Conservation (phyloP, 2,797 vertebrate genomes). For the Silurus lanzhouensis region DNA sequence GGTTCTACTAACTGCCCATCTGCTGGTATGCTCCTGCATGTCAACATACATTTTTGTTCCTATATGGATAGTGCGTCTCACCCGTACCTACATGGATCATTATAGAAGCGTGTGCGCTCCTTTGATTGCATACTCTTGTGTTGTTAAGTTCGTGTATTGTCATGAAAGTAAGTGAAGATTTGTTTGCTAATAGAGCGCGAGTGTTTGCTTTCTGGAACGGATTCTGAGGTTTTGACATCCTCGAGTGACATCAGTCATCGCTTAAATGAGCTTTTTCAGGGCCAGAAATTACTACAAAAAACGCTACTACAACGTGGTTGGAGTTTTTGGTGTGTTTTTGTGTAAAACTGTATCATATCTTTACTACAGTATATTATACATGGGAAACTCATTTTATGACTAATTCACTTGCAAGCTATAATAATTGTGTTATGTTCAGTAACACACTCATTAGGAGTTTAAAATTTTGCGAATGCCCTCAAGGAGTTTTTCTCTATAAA, state of each 20-base stretch:
- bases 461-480: background rate
- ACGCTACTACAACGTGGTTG: constrained; percentile 46
- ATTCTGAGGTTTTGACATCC: constrained; percentile 4
- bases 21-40: constrained; percentile 14
- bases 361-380: background rate
- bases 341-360: background rate
- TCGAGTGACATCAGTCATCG: constrained; percentile 46
- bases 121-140: constrained; percentile 2
- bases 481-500: background rate
- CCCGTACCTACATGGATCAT: background rate
- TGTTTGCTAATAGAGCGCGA: background rate
- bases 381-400: background rate
- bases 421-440: background rate
- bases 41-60: constrained; percentile 19
- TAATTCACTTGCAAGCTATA: background rate
- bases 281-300: too few relatives aligned
- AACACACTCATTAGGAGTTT: background rate
- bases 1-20: constrained; percentile 58
- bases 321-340: constrained; percentile 47
- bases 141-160: background rate
- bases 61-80: background rate
- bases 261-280: constrained; percentile 41
- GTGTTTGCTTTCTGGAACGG: background rate
- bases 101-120: constrained; percentile 25
- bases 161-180: background rate